Base-by-base conservation (phyloP, 2,888 invertebrate genomes). In the Papilio gigon region DNA sequence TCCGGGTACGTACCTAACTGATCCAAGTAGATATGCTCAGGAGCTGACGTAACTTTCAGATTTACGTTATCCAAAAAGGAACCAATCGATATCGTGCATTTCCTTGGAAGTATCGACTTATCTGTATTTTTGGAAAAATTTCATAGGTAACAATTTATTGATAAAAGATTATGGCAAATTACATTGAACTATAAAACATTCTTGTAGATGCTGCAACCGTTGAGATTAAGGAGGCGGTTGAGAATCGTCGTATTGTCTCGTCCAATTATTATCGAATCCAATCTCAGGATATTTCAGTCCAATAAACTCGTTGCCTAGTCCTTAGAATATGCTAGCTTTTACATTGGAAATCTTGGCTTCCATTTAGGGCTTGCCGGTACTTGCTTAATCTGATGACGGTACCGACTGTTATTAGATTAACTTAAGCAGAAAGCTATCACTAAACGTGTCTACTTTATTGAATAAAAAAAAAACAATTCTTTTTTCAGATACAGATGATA, bases 91-190 rank as follows among this genome's bases (percentile, higher is more conserved):
- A 6, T 53, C 14, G 0, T 12, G 33, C 12, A n/a, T 25, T 27
- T 12, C 25, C 20, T 63, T 50, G 56, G 75, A 79, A 78, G 71
- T n/a, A n/a, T 56, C 30, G 27, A 27, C 4, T 56, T 22, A 53
- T n/a, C n/a, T 1, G 11, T 12, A 12, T 27, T 1, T 12, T 53
- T 56, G 12, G 20, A 0, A 27, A 58, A 58, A 17, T 17, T 42
- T 42, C 17, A 1, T 42, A 8, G 3, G 5, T 5, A 4, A 40
- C n/a, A n/a, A n/a, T n/a, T n/a, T n/a, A n/a, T n/a, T n/a, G n/a
- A n/a, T n/a, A n/a, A 40, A 40, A n/a, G 40, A 14, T 5, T 4
- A 35, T 35, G n/a, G n/a, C 11, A 35, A 35, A 35, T 35, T 35
- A 9, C 2, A 5, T 5, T 14, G 3, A 14, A 40, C 37, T 40